Conservation (phyloP, 2,797 vertebrate species). For the Enoplosus armatus region DNA sequence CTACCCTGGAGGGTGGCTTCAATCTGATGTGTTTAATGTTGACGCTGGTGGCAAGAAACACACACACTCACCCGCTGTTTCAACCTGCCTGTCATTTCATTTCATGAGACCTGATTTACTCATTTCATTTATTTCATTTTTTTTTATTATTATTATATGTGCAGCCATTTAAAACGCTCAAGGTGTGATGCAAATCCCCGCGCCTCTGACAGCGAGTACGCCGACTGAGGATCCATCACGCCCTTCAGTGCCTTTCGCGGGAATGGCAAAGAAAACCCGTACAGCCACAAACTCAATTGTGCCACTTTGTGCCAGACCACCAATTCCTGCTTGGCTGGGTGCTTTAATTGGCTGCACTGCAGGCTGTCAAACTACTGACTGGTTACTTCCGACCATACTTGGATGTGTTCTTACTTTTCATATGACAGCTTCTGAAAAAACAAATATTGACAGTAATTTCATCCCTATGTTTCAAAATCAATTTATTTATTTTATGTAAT, state of each 20-base stretch:
- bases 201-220: slow-evolving; percentile 69
- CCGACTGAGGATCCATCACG: slow-evolving; percentile 75
- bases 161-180: slow-evolving; percentile 82
- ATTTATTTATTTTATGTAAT: slow-evolving; percentile 31
- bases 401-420: slow-evolving; percentile 67
- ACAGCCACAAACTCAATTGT: slow-evolving; percentile 62
- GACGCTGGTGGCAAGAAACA: slow-evolving; percentile 85
- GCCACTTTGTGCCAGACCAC: slow-evolving; percentile 73
- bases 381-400: slow-evolving; percentile 62
- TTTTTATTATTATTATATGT: slow-evolving; percentile 75
- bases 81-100: slow-evolving; percentile 84
- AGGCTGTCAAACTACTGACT: slow-evolving; percentile 72
- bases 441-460: slow-evolving; percentile 45
- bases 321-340: slow-evolving; percentile 66
- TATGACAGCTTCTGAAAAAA: slow-evolving; percentile 54
- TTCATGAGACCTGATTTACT: slow-evolving; percentile 84
- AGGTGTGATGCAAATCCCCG: slow-evolving; percentile 80
- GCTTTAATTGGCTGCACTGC: slow-evolving; percentile 77
- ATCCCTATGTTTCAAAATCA: slow-evolving; percentile 37
- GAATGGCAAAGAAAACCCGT: slow-evolving; percentile 53
- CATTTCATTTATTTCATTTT: slow-evolving; percentile 80
- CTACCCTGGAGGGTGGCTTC: slow-evolving; percentile 86
- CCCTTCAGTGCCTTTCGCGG: slow-evolving; percentile 66
- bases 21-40: slow-evolving; percentile 88
- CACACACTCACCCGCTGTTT: slow-evolving; percentile 83